Base-by-base conservation (phyloP, 2,888 invertebrate genomes). In the Pollenia angustigena region DNA sequence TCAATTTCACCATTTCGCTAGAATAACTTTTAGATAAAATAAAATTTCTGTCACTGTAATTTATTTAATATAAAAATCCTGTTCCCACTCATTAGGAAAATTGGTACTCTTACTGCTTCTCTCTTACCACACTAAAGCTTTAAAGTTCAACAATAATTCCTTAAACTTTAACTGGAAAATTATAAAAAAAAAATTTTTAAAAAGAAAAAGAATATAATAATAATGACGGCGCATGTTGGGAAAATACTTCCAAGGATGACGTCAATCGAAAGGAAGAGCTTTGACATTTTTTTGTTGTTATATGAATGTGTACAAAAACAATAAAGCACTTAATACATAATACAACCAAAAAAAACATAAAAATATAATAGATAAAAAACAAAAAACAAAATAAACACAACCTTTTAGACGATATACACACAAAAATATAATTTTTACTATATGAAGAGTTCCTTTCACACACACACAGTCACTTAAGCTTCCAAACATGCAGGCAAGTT, bases 211-310 rank as follows among this genome's bases (percentile, higher is more conserved):
- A 68, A 60, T 68, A 23, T 1, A 48, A 76, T 60, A 58, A 50
- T 1, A 42, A 2, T n/a, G 10, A 85, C 32, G 48, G 88, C 89
- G 88, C 89, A 89, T 71, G 88, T 56, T 89, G 87, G 88, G 89
- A 90, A 92, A 90, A 90, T 89, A 90, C 89, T 89, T 88, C 89
- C 88, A 89, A 89, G 88, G 89, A 90, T 92, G 92, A 92, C 92
- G 92, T 92, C 92, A 92, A 92, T 92, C 86, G 91, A 87, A 89
- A 69, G 16, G 40, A 60, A 91, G 91, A 92, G 92, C 92, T 92
- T 71, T 86, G 85, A 81, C 85, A 89, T 89, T 81, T 81, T 75
- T 75, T 74, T 83, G 66, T 66, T 66, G 8, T 68, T 74, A 52
- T 62, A 52, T 62, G 44, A 60, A 71, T 56, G 62, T 62, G 71